These are phyloP conservation scores for Octomys mimax DNA, from an alignment of 2,797 vertebrate genomes.

Conservation along the genomic window DNA sequence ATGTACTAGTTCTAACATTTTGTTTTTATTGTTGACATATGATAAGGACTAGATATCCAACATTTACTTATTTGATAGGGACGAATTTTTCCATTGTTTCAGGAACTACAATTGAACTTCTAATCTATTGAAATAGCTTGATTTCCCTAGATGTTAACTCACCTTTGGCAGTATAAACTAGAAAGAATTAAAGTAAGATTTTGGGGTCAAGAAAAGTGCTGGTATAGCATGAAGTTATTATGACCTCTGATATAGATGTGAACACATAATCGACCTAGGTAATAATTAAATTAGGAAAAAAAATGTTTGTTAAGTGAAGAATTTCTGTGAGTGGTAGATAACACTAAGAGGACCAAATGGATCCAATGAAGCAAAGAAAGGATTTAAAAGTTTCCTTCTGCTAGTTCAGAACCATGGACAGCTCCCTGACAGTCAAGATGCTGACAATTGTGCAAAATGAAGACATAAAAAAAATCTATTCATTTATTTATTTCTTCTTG, in stretches of 20 bases:
- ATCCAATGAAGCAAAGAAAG: background rate
- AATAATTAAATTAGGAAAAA: background rate
- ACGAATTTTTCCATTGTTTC: background rate
- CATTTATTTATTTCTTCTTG: background rate
- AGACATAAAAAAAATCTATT: background rate
- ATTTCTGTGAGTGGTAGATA: background rate
- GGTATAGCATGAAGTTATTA: background rate
- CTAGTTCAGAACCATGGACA: slow-evolving; percentile 62
- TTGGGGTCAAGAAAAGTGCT: background rate
- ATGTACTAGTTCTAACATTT: background rate
- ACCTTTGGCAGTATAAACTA: background rate
- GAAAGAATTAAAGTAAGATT: background rate
- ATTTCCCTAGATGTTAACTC: background rate
- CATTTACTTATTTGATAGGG: background rate
- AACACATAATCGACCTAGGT: background rate
- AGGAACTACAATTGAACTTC: background rate
- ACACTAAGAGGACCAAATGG: background rate
- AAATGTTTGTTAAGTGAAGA: background rate
- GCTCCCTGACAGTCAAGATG: accelerated
- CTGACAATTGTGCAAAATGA: background rate
- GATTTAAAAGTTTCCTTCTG: background rate
- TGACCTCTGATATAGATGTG: background rate
- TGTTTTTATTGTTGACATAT: background rate
- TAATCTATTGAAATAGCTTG: background rate
- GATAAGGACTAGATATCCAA: background rate